phyloP scores from a whole-genome alignment of 2,888 invertebrate species.

The Nemapogon koenigi region DNA sequence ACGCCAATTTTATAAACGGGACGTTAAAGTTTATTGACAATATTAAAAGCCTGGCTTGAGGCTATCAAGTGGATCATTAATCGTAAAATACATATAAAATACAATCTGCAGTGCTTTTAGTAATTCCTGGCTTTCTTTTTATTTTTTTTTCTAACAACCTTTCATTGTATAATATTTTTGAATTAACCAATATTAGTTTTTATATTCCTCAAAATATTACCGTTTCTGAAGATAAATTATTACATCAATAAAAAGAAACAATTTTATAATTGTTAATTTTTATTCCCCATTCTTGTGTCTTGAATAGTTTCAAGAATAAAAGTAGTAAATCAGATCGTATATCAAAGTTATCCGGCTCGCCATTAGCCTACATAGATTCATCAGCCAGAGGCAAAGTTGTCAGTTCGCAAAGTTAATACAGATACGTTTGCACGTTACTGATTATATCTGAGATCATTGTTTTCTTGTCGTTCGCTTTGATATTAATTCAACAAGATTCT shows the following conservation, averaged over 20 bases:
- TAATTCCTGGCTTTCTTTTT: too few relatives aligned
- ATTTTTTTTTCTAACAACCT: too few relatives aligned
- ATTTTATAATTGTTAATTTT: constrained; percentile 26
- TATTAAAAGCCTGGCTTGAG: too few relatives aligned
- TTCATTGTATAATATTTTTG: too few relatives aligned
- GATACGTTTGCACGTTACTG: constrained; percentile 28
- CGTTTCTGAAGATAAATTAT: too few relatives aligned
- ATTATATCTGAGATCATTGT: constrained; percentile 32
- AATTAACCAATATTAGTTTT: too few relatives aligned
- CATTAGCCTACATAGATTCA: constrained; percentile 22
- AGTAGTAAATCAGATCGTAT: constrained; percentile 21
- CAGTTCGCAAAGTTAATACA: constrained; percentile 23
- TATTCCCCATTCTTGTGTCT: constrained; percentile 23
- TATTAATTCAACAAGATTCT: constrained; percentile 30
- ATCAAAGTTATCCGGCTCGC: constrained; percentile 20
- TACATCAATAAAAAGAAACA: constrained; percentile 27
- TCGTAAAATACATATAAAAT: too few relatives aligned
- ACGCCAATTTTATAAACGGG: constrained; percentile 3
- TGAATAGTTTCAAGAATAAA: constrained; percentile 18
- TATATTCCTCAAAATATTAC: too few relatives aligned
- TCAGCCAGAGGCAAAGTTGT: constrained; percentile 20
- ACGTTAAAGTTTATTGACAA: constrained; percentile 3
- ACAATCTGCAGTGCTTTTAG: too few relatives aligned
- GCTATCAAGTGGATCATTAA: too few relatives aligned
- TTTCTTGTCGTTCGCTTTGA: constrained; percentile 28